Evolutionary conservation across 2,113 vertebrate species (phyloP).

Genomic region (Tor tambroides): DNA sequence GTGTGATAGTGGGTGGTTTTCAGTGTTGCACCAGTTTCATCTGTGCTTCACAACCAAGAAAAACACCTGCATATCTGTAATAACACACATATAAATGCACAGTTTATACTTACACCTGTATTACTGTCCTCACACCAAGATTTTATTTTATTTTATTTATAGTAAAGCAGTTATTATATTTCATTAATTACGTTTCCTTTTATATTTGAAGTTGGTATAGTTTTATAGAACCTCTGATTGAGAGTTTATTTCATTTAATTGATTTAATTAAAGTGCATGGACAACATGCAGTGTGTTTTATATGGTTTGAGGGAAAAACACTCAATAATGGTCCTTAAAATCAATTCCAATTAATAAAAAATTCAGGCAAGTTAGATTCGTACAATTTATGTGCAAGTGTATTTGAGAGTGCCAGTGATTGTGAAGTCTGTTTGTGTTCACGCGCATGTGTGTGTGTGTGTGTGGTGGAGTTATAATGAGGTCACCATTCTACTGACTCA

Average conservation of each 20-base stretch:
- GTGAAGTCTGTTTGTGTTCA: neutral
- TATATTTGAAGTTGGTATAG: neutral
- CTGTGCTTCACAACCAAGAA: conserved; percentile 32
- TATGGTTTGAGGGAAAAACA: neutral
- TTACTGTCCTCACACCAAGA: neutral
- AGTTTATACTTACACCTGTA: neutral
- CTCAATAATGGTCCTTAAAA: neutral
- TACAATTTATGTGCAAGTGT: too few species aligned
- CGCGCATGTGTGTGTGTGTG: too few species aligned
- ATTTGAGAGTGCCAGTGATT: conserved; percentile 44
- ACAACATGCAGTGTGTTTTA: neutral
- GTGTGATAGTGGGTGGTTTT: conserved; percentile 1
- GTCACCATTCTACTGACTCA: conserved; percentile 47
- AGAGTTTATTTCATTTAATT: neutral
- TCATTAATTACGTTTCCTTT: neutral
- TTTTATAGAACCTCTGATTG: neutral
- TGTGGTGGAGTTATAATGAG: conserved; percentile 49
- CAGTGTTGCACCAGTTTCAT: conserved; percentile 5
- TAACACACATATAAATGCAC: neutral
- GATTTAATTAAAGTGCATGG: neutral
- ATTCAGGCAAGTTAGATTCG: neutral
- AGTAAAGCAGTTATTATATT: too few species aligned
- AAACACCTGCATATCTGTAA: neutral
- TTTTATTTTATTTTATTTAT: neutral
- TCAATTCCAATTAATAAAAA: neutral